These are phyloP conservation scores for Hyposoter didymator DNA, from an alignment of 2,888 invertebrate species.

Conservation along the genomic window DNA sequence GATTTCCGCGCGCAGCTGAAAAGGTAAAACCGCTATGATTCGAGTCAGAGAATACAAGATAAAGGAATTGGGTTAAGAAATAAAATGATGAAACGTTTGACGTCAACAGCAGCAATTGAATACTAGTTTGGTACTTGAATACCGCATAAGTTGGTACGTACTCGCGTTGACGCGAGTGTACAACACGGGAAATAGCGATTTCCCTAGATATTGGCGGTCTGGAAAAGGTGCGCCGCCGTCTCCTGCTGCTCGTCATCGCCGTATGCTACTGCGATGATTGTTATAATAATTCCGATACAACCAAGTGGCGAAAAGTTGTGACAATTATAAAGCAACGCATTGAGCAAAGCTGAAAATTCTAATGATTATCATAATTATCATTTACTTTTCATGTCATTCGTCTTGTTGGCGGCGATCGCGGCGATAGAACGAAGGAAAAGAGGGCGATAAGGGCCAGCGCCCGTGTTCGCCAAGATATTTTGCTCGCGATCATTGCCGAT, in stretches of 20 bases:
- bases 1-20: not conserved
- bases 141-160: slow-evolving; percentile 60
- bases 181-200: slow-evolving; percentile 32
- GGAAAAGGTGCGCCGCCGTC: slow-evolving; percentile 58
- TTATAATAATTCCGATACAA: slow-evolving; percentile 13
- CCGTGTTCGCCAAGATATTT: slow-evolving; percentile 40
- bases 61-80: not conserved
- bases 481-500: slow-evolving; percentile 56
- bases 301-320: not conserved
- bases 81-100: not conserved
- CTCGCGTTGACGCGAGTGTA: slow-evolving; percentile 20
- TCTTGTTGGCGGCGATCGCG: no score
- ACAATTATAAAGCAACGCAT: not conserved
- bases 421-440: not conserved
- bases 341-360: not conserved
- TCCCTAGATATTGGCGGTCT: slow-evolving; percentile 52
- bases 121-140: slow-evolving; percentile 53
- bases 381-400: not conserved
- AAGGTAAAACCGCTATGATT: not conserved
- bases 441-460: slow-evolving; percentile 40
- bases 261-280: slow-evolving; percentile 10
- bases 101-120: slow-evolving; percentile 16
- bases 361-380: not conserved
- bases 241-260: slow-evolving; percentile 31
- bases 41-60: not conserved